These are phyloP conservation scores for Hozukius guyotensis DNA, from an alignment of 2,797 vertebrate species.

Conservation along the genomic window DNA sequence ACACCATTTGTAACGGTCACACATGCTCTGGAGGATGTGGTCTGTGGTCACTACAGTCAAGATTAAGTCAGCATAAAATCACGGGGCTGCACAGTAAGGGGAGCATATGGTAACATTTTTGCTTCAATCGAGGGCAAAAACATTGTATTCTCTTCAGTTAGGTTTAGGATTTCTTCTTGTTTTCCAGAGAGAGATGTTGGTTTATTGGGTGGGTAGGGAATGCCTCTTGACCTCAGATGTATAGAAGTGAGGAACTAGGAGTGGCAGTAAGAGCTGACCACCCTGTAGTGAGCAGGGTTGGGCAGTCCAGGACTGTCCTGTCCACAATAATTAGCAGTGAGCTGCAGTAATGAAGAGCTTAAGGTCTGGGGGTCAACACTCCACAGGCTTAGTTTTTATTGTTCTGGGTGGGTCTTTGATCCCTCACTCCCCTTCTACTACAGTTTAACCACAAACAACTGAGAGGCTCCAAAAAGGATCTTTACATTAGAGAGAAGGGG, in stretches of 20 bases:
- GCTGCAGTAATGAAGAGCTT: conserved; percentile 76
- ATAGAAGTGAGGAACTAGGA: conserved; percentile 17
- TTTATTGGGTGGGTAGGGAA: conserved; percentile 37
- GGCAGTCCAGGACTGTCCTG: conserved; percentile 48
- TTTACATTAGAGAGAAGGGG: conserved; percentile 12
- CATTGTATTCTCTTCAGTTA: conserved; percentile 28
- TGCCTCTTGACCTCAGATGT: conserved; percentile 42
- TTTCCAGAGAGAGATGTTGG: conserved; percentile 33
- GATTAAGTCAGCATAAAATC: conserved; percentile 61
- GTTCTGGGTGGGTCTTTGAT: conserved; percentile 66
- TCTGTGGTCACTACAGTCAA: conserved; percentile 73
- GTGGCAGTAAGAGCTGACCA: conserved; percentile 46
- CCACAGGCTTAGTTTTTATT: conserved; percentile 69
- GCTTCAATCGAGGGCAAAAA: conserved; percentile 26
- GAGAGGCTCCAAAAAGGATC: conserved; percentile 15
- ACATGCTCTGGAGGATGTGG: conserved; percentile 75
- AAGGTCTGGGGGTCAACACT: conserved; percentile 65
- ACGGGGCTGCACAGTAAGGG: conserved; percentile 33
- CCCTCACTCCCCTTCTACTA: conserved; percentile 37
- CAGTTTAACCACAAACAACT: conserved; percentile 58
- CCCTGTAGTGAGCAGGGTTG: conserved; percentile 45
- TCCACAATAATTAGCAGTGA: conserved; percentile 75
- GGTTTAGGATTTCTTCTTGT: conserved; percentile 19
- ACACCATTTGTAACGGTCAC: conserved; percentile 50
- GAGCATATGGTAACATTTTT: conserved; percentile 72